Conservation (phyloP, 2,113 vertebrate species). For the Poeciliopsis turrubarensis region DNA sequence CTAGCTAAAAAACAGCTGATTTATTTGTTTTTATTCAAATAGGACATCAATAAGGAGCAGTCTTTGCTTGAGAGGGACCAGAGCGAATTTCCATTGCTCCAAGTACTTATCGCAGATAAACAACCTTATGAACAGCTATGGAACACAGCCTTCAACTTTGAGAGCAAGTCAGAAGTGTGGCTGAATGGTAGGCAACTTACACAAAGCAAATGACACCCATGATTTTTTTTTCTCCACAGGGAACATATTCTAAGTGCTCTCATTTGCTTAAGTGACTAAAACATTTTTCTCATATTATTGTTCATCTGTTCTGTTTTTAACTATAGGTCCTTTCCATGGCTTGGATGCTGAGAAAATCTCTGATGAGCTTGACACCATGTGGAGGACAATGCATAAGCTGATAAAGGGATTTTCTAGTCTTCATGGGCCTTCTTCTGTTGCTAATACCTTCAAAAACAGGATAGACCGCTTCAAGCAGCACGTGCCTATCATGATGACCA, state of each 20-base stretch:
- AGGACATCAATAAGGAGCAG: constrained; percentile 91
- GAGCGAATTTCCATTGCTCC: constrained; percentile 85
- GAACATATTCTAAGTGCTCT: neutral
- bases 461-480: constrained; percentile 89
- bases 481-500: constrained; percentile 84
- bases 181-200: constrained; percentile 83
- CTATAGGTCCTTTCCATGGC: constrained; percentile 80
- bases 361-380: constrained; percentile 86
- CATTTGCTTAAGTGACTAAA: neutral
- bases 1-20: neutral
- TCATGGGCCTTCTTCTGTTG: constrained; percentile 80
- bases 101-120: constrained; percentile 81
- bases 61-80: constrained; percentile 83
- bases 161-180: constrained; percentile 87
- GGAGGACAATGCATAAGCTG: constrained; percentile 86
- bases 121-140: constrained; percentile 90
- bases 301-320: constrained; percentile 4
- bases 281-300: neutral
- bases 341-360: constrained; percentile 85
- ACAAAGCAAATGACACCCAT: constrained; percentile 5
- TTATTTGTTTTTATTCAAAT: constrained; percentile 9
- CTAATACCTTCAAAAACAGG: constrained; percentile 82
- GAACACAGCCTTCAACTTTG: constrained; percentile 85
- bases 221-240: neutral
- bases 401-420: constrained; percentile 80